Evolutionary conservation across 1,140 invertebrate genomes (phyloP).

Genomic region (Subanguina moxae): DNA sequence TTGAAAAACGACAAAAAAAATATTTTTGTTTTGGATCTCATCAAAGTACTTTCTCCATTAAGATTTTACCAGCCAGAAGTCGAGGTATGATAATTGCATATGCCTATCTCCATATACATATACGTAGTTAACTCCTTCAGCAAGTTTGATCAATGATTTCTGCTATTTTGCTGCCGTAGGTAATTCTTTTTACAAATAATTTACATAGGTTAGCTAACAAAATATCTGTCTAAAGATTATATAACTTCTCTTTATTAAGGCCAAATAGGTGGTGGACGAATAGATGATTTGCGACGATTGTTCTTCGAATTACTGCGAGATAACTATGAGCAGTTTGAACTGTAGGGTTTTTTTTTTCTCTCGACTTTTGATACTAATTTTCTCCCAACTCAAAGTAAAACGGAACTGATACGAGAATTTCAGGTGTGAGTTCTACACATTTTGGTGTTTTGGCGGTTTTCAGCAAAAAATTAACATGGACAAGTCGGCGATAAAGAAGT

Average conservation of each 20-base stretch:
- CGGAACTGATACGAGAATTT: too few species aligned
- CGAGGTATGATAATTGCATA: background rate
- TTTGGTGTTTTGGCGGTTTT: conserved; percentile 31
- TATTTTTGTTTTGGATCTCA: too few species aligned
- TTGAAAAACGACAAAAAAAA: too few species aligned
- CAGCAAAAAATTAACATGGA: conserved; percentile 27
- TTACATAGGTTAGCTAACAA: too few species aligned
- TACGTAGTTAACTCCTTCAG: conserved; percentile 1
- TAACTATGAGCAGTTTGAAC: conserved; percentile 33
- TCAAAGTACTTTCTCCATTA: background rate
- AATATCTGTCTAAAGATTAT: too few species aligned
- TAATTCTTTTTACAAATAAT: conserved; percentile 5
- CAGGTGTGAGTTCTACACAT: conserved; percentile 33
- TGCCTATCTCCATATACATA: background rate
- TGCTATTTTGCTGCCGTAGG: conserved; percentile 35
- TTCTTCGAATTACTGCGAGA: conserved; percentile 27
- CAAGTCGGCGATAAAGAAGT: conserved; percentile 11
- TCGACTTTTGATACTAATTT: too few species aligned
- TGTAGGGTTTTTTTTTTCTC: background rate
- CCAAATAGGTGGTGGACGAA: conserved; percentile 9
- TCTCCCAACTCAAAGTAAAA: too few species aligned
- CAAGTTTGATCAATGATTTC: conserved; percentile 32
- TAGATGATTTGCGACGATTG: conserved; percentile 8
- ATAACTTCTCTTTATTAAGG: conserved; percentile 10
- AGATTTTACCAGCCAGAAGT: conserved; percentile 5